Evolutionary conservation across 2,797 vertebrate genomes (phyloP).

Genomic region (Thripadectes ignobilis): DNA sequence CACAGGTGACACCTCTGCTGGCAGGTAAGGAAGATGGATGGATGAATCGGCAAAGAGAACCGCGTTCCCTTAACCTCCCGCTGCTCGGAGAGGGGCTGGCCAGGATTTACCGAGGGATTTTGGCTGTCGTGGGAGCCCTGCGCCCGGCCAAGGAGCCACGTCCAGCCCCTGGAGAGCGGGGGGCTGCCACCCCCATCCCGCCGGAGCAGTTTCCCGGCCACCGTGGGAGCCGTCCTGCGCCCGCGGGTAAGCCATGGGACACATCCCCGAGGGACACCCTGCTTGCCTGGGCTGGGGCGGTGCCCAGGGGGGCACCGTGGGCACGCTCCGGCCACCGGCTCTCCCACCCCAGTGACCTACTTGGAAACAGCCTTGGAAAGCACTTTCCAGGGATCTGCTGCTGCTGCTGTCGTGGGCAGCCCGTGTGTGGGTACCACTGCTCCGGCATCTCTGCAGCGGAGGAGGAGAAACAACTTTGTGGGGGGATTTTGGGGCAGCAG

Average conservation of each 20-base stretch:
- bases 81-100: slow-evolving; percentile 26
- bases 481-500: neutral
- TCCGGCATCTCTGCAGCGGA: neutral
- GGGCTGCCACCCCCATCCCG: neutral
- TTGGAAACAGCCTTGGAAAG: neutral
- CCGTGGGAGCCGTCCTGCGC: neutral
- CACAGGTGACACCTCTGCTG: neutral
- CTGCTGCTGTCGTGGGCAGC: neutral
- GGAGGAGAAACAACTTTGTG: neutral
- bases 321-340: neutral
- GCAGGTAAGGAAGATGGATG: slow-evolving; percentile 35
- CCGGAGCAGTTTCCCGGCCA: neutral
- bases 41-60: slow-evolving; percentile 43
- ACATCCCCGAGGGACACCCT: accelerated
- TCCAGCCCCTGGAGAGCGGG: neutral
- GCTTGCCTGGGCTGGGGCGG: neutral
- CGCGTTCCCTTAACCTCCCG: neutral
- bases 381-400: neutral
- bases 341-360: neutral
- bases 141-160: neutral
- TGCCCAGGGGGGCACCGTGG: neutral
- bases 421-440: neutral
- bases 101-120: slow-evolving; percentile 42
- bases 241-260: slow-evolving; percentile 25
- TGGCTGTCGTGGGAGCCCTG: neutral